A percentile compares a stretch with the other conserved stretches of the same genome.
Evolutionary conservation across 2,113 vertebrate species (phyloP).

Genomic region (Rhabdomys dilectus): DNA sequence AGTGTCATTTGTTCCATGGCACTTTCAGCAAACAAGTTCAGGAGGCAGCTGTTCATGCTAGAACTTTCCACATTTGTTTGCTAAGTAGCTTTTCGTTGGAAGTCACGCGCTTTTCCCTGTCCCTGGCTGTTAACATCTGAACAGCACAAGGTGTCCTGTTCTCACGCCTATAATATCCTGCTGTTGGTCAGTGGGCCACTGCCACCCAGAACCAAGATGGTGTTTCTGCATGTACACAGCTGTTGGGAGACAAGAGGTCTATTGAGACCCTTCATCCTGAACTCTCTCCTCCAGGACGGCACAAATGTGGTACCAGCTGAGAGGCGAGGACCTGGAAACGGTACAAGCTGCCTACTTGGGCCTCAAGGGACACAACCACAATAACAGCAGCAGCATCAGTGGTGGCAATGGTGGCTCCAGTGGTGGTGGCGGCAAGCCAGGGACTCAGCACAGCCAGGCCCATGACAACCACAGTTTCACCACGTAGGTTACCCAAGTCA

Average conservation of each 20-base stretch:
- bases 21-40: too few relatives aligned
- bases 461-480: slow-evolving; percentile 87
- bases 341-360: slow-evolving; percentile 85
- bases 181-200: too few relatives aligned
- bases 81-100: background rate
- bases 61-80: background rate
- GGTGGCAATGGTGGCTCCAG: slow-evolving; percentile 75
- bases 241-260: background rate
- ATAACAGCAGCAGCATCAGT: slow-evolving; percentile 90
- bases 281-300: slow-evolving; percentile 86
- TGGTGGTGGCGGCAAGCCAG: slow-evolving; percentile 84
- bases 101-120: accelerated
- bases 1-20: background rate
- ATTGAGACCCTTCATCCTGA: background rate
- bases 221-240: background rate
- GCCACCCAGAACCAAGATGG: too few relatives aligned
- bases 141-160: background rate
- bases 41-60: background rate
- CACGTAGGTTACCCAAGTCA: slow-evolving; percentile 84
- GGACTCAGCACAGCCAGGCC: slow-evolving; percentile 54
- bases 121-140: background rate
- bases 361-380: slow-evolving; percentile 91
- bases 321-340: slow-evolving; percentile 86
- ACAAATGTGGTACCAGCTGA: slow-evolving; percentile 89
- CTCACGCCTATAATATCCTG: too few relatives aligned